A percentile compares a stretch with the other conserved stretches of the same genome.
These are phyloP conservation scores for Plectrocnemia conspersa DNA, from an alignment of 1,140 invertebrate genomes.

Conservation along the genomic window DNA sequence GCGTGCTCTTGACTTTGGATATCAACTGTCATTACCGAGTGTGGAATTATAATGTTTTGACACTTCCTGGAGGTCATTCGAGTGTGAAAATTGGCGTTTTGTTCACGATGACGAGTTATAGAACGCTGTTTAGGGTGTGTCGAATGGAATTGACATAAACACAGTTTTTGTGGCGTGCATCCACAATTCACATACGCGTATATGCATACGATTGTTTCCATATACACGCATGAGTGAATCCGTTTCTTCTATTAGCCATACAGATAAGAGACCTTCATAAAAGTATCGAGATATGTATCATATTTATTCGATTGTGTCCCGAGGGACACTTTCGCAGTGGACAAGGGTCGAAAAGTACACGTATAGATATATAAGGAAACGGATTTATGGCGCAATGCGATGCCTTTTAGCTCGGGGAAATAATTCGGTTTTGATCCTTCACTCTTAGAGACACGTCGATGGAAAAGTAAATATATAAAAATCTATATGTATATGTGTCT, in stretches of 20 bases:
- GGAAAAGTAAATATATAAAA: too few species aligned
- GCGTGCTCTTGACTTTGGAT: too few species aligned
- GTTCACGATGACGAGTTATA: conserved; percentile 15
- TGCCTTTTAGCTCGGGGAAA: too few species aligned
- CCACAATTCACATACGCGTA: background rate
- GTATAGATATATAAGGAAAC: too few species aligned
- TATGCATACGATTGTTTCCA: background rate
- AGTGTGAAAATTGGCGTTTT: conserved; percentile 32
- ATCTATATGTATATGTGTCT: too few species aligned
- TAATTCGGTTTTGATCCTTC: background rate
- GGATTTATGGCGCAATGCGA: background rate
- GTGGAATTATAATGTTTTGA: conserved; percentile 22
- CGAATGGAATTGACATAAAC: conserved; percentile 9
- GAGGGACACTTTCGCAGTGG: conserved; percentile 5
- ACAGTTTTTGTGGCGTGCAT: conserved; percentile 4
- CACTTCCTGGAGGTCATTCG: conserved; percentile 28
- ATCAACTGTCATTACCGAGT: too few species aligned
- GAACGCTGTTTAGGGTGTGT: conserved; percentile 11
- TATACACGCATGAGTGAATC: background rate
- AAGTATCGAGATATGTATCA: conserved; percentile 19
- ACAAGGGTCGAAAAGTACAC: too few species aligned
- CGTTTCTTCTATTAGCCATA: background rate
- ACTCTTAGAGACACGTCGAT: too few species aligned
- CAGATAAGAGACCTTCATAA: background rate
- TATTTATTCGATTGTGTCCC: conserved; percentile 24